Evolutionary conservation across 1,140 invertebrate genomes (phyloP).

Genomic region (Homalodisca vitripennis): DNA sequence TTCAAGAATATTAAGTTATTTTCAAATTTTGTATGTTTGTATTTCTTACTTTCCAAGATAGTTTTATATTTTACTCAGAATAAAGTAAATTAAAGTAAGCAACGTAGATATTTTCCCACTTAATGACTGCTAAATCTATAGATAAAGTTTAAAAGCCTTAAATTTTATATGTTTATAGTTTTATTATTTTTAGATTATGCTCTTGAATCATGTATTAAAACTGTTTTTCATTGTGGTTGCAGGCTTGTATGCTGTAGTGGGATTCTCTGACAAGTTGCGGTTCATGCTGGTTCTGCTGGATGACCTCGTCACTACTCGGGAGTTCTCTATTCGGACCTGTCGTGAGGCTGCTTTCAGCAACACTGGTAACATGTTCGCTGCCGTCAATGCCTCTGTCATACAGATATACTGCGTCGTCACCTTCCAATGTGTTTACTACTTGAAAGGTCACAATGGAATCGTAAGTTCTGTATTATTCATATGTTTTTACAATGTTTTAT

Average conservation of each 20-base stretch:
- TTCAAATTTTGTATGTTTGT: no score
- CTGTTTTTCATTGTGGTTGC: conserved; percentile 38
- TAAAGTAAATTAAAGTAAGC: no score
- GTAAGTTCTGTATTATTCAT: conserved; percentile 48
- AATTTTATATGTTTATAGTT: no score
- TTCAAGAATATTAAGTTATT: no score
- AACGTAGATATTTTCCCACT: no score
- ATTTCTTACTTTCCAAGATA: no score
- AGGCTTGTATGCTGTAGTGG: conserved; percentile 82
- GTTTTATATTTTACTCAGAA: no score
- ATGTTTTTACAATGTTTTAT: not conserved
- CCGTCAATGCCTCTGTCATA: conserved; percentile 73
- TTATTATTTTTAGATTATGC: no score
- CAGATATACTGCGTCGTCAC: conserved; percentile 74
- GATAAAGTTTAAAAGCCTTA: no score
- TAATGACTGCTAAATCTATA: no score
- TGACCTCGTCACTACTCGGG: conserved; percentile 73
- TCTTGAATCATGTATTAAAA: no score
- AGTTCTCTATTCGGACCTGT: conserved; percentile 73
- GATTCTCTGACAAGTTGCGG: conserved; percentile 87
- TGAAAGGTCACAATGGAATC: conserved; percentile 78
- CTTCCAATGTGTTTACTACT: conserved; percentile 65
- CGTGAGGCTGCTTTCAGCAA: conserved; percentile 69
- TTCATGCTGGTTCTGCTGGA: conserved; percentile 85
- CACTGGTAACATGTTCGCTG: conserved; percentile 80